Conservation (phyloP, 2,113 vertebrate species). For the Hydropotes inermis region DNA sequence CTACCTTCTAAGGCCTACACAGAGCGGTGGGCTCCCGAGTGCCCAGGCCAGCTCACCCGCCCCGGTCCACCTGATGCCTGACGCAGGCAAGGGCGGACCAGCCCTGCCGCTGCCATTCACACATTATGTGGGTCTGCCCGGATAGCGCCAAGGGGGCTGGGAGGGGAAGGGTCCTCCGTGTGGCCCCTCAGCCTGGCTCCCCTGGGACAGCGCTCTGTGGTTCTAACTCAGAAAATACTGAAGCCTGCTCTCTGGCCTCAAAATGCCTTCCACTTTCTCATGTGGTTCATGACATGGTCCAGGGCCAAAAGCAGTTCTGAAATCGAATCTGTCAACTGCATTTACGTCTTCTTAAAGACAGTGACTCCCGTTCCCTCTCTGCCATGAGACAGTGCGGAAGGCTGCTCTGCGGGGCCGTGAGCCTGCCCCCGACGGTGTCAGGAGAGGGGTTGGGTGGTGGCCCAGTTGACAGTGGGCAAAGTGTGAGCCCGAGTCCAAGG, state of each 20-base stretch:
- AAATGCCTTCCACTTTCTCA: neutral
- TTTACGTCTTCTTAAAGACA: neutral
- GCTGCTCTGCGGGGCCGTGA: neutral
- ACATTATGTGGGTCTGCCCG: neutral
- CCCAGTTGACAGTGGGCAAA: neutral
- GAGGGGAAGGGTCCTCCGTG: neutral
- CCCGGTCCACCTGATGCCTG: neutral
- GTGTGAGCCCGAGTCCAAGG: conserved; percentile 42
- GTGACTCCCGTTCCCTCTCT: neutral
- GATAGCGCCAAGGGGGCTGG: neutral
- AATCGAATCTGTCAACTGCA: neutral
- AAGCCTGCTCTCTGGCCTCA: neutral
- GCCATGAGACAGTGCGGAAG: neutral
- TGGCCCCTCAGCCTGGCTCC: neutral
- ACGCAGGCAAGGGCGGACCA: neutral
- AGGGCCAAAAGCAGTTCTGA: neutral
- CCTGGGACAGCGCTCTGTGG: too few species aligned
- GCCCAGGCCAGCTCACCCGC: neutral
- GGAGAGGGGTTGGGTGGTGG: neutral
- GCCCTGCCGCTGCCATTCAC: neutral
- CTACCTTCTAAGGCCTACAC: neutral
- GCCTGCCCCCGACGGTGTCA: neutral
- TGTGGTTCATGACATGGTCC: neutral
- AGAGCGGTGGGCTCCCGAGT: neutral
- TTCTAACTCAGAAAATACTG: neutral